phyloP scores from a whole-genome alignment of 2,797 vertebrate genomes.

The Mycteria americana region DNA sequence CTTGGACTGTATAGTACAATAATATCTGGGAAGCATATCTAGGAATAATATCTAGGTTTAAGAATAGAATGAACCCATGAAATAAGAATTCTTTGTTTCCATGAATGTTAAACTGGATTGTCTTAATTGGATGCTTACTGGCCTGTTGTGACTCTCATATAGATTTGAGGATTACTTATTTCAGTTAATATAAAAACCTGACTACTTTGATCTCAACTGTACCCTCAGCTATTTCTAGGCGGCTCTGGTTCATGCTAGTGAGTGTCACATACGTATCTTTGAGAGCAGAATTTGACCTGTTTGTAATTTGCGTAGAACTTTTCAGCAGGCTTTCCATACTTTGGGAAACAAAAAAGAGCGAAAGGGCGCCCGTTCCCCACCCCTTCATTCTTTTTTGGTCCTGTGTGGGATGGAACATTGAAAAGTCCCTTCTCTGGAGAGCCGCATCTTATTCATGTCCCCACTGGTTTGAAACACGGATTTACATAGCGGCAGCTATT shows the following conservation, averaged over 20 bases:
- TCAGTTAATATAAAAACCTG: not conserved
- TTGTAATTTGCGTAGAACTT: not conserved
- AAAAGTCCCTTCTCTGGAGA: not conserved
- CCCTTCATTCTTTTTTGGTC: not conserved
- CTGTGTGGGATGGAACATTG: not conserved
- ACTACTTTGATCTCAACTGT: not conserved
- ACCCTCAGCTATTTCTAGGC: not conserved
- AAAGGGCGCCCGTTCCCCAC: not conserved
- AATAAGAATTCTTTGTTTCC: constrained; percentile 30
- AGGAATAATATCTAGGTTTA: not conserved
- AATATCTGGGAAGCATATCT: constrained; percentile 8
- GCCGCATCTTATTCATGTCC: not conserved
- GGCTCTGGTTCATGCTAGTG: not conserved
- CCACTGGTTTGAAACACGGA: not conserved
- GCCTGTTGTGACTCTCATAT: not conserved
- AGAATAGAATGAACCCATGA: not conserved
- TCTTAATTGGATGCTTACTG: not conserved
- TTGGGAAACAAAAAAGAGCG: not conserved
- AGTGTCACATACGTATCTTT: not conserved
- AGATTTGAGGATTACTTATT: not conserved
- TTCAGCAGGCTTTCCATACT: not conserved
- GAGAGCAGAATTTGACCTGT: not conserved
- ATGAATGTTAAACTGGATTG: not conserved
- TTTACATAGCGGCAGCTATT: not conserved
- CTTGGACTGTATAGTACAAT: not conserved